phyloP scores from a whole-genome alignment of 2,888 invertebrate species.

The Thereva nobilitata region DNA sequence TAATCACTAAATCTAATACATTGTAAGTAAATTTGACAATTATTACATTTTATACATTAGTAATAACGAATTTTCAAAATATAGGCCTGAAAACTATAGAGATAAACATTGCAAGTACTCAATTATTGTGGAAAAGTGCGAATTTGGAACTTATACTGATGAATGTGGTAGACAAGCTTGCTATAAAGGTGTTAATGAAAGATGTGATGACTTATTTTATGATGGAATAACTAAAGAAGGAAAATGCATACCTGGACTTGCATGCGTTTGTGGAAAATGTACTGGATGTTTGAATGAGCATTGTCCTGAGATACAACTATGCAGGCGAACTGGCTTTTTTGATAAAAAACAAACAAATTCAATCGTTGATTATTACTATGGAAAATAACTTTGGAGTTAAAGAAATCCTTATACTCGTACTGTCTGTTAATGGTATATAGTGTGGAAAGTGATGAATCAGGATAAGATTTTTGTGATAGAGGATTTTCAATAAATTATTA shows the following conservation, averaged over 20 bases:
- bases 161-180: constrained; percentile 13
- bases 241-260: constrained; percentile 11
- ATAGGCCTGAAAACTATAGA: constrained; percentile 3
- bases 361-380: constrained; percentile 20
- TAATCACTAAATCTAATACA: too few species aligned
- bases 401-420: too few species aligned
- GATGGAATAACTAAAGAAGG: background rate
- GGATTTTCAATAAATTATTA: too few species aligned
- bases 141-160: constrained; percentile 19
- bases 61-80: too few species aligned
- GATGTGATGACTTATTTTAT: constrained; percentile 1
- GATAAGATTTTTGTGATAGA: too few species aligned
- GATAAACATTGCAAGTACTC: constrained; percentile 15
- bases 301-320: constrained; percentile 19
- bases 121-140: constrained; percentile 2
- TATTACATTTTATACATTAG: too few species aligned
- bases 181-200: constrained; percentile 20
- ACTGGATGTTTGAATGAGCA: constrained; percentile 20
- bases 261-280: constrained; percentile 28
- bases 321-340: constrained; percentile 14
- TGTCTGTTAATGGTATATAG: too few species aligned
- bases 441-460: too few species aligned
- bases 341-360: constrained; percentile 23
- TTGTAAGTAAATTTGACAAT: too few species aligned
- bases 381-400: background rate